These are phyloP conservation scores for Meteorus sp. DNA, from an alignment of 1,140 invertebrate species.

Conservation along the genomic window DNA sequence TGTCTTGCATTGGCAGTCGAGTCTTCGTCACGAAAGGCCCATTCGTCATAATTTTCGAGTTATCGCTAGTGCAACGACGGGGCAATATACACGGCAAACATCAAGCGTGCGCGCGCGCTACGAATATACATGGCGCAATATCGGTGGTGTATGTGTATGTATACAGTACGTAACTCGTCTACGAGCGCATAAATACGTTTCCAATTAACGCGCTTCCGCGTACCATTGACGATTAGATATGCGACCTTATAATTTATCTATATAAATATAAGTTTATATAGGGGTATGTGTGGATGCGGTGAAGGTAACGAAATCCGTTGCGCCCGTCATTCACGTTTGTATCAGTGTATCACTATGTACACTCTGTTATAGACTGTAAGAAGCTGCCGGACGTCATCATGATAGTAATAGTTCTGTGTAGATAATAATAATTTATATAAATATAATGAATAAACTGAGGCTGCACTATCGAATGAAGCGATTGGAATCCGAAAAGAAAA, in stretches of 20 bases:
- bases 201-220: conserved; percentile 47
- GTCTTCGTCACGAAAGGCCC: conserved; percentile 36
- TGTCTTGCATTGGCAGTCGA: background rate
- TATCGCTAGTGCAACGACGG: conserved; percentile 26
- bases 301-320: too few species aligned
- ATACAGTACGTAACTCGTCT: background rate
- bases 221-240: conserved; percentile 40
- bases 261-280: conserved; percentile 19
- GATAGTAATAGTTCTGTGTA: background rate
- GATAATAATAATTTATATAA: too few species aligned
- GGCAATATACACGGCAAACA: conserved; percentile 11
- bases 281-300: background rate
- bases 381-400: background rate
- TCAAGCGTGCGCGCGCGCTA: too few species aligned
- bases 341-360: too few species aligned
- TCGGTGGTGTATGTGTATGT: background rate
- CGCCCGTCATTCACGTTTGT: too few species aligned
- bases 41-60: conserved; percentile 43
- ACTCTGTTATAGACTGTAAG: background rate
- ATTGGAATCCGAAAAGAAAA: conserved; percentile 23
- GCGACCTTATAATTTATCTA: conserved; percentile 35
- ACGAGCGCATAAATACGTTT: conserved; percentile 31
- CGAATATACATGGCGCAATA: too few species aligned
- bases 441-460: background rate
- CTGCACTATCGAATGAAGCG: conserved; percentile 12